phyloP scores from a whole-genome alignment of 2,113 vertebrate genomes.

The Oriolus oriolus region DNA sequence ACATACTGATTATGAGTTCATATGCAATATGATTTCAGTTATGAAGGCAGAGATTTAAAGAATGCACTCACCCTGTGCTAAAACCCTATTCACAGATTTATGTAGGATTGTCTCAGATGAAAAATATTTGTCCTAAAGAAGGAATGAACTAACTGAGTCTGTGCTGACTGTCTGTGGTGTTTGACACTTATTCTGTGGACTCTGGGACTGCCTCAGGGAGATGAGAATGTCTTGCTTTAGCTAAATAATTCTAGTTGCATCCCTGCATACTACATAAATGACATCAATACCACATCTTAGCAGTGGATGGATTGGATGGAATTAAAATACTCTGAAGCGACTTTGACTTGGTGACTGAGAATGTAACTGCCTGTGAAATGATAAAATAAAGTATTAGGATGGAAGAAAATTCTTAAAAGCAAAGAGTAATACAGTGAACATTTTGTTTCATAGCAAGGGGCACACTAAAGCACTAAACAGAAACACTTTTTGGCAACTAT shows the following conservation, averaged over 20 bases:
- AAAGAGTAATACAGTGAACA: not conserved
- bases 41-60: not conserved
- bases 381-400: not conserved
- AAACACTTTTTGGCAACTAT: not conserved
- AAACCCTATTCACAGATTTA: not conserved
- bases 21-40: not conserved
- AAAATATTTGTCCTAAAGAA: constrained; percentile 29
- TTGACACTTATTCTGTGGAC: not conserved
- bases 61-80: not conserved
- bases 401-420: constrained; percentile 4
- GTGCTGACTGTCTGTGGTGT: not conserved
- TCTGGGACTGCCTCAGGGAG: not conserved
- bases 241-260: constrained; percentile 15
- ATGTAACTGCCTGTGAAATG: not conserved
- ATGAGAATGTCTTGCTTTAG: not conserved
- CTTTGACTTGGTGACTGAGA: not conserved
- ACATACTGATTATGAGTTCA: not conserved
- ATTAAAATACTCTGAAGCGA: not conserved
- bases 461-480: not conserved
- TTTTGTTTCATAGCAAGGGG: constrained; percentile 46
- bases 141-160: not conserved
- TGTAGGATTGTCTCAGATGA: not conserved
- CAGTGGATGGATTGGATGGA: not conserved
- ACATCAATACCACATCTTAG: constrained; percentile 34
- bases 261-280: not conserved